These are phyloP conservation scores for Tiphia femorata DNA, from an alignment of 2,888 invertebrate species.

Conservation along the genomic window DNA sequence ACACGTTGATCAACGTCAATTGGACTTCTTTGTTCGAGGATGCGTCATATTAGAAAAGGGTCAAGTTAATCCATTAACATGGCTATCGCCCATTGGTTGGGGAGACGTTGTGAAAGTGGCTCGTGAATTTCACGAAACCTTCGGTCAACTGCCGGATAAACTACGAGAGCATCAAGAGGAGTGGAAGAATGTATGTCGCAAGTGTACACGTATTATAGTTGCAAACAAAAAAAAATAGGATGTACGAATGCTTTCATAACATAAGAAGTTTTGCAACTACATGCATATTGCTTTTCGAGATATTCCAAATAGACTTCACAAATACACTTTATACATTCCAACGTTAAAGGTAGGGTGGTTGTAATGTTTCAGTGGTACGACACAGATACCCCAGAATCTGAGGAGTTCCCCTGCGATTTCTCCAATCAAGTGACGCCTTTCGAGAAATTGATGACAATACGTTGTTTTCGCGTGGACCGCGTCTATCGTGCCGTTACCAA, in stretches of 20 bases:
- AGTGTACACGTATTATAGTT: too few species aligned
- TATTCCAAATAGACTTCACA: too few species aligned
- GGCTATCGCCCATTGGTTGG: constrained; percentile 85
- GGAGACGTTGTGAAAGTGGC: constrained; percentile 84
- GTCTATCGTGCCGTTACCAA: constrained; percentile 88
- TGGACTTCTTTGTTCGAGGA: constrained; percentile 94
- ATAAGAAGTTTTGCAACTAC: too few species aligned
- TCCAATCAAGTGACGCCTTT: constrained; percentile 76
- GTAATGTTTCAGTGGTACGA: constrained; percentile 81
- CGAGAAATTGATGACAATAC: constrained; percentile 83
- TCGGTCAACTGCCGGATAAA: constrained; percentile 75
- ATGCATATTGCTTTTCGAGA: too few species aligned
- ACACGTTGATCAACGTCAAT: constrained; percentile 76
- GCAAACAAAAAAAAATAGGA: too few species aligned
- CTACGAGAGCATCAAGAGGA: constrained; percentile 71
- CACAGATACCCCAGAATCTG: constrained; percentile 84
- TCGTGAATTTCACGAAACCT: constrained; percentile 77
- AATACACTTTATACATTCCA: too few species aligned
- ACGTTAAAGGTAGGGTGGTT: too few species aligned
- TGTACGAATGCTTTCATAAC: too few species aligned
- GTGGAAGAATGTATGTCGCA: constrained; percentile 80
- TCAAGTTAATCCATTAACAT: constrained; percentile 77
- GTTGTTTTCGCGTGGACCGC: constrained; percentile 92
- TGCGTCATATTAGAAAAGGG: constrained; percentile 84
- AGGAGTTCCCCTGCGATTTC: constrained; percentile 79